These are phyloP conservation scores for Sebastes fasciatus DNA, from an alignment of 2,113 vertebrate genomes.

Conservation along the genomic window DNA sequence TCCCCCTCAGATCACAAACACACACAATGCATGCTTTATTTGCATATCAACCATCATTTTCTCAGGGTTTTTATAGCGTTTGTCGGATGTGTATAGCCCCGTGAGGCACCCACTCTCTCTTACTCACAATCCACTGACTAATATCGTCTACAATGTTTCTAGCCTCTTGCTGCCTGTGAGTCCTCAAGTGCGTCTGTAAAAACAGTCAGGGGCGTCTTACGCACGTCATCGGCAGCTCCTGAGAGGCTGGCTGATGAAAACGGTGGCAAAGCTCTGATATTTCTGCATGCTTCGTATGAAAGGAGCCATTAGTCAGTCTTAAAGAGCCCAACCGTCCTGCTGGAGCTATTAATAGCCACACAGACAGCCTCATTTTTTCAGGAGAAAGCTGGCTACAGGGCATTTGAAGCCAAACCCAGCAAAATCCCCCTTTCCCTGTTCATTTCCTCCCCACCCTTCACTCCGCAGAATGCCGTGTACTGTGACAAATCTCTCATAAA, in stretches of 20 bases:
- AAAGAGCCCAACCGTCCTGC: conserved; percentile 48
- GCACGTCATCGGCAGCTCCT: conserved; percentile 62
- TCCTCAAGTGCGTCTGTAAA: conserved; percentile 60
- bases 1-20: neutral
- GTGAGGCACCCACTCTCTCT: conserved; percentile 9
- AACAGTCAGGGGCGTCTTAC: conserved; percentile 32
- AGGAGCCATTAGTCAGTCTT: conserved; percentile 68
- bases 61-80: conserved; percentile 21
- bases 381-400: conserved; percentile 35
- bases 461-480: conserved; percentile 54
- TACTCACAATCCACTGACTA: conserved; percentile 60
- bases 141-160: conserved; percentile 30
- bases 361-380: conserved; percentile 33
- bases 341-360: conserved; percentile 74
- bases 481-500: conserved; percentile 52
- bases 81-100: neutral
- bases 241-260: conserved; percentile 67
- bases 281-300: conserved; percentile 52
- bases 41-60: neutral
- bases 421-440: conserved; percentile 56
- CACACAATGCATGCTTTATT: neutral
- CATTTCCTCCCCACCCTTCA: conserved; percentile 80
- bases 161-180: conserved; percentile 27
- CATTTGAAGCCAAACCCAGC: neutral
- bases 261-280: conserved; percentile 41